phyloP scores from a whole-genome alignment of 2,113 vertebrate genomes.

The Phaetusa simplex region DNA sequence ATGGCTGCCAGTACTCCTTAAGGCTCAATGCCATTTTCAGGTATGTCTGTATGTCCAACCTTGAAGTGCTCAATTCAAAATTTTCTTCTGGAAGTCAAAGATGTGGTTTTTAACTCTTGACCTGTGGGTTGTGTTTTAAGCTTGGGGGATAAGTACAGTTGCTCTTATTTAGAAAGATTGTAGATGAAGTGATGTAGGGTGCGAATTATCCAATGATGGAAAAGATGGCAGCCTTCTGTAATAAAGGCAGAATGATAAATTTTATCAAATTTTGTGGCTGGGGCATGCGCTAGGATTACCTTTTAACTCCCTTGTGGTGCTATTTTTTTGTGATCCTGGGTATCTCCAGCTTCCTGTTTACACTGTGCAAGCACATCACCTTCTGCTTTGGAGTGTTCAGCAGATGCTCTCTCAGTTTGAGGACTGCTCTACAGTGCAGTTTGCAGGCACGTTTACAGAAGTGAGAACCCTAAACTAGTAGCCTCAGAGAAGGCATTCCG shows the following conservation, averaged over 20 bases:
- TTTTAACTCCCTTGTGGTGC: neutral
- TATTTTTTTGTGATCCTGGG: neutral
- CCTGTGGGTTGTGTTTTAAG: neutral
- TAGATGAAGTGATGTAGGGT: neutral
- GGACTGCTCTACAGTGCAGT: neutral
- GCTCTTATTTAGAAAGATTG: neutral
- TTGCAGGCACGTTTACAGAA: neutral
- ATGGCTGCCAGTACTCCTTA: neutral
- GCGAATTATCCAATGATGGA: neutral
- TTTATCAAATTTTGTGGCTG: neutral
- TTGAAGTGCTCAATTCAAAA: neutral
- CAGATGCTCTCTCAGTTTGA: neutral
- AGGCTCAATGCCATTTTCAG: neutral
- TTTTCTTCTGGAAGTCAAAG: neutral
- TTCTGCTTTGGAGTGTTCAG: neutral
- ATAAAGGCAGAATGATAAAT: neutral
- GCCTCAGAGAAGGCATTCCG: neutral
- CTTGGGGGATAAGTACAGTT: neutral
- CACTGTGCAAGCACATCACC: neutral
- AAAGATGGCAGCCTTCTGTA: neutral
- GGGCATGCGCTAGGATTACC: neutral
- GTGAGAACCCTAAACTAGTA: neutral
- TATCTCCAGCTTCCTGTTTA: neutral
- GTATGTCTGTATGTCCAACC: neutral
- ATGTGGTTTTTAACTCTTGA: neutral